These are phyloP conservation scores for Okapia johnstoni DNA, from an alignment of 2,113 vertebrate genomes.

Conservation along the genomic window DNA sequence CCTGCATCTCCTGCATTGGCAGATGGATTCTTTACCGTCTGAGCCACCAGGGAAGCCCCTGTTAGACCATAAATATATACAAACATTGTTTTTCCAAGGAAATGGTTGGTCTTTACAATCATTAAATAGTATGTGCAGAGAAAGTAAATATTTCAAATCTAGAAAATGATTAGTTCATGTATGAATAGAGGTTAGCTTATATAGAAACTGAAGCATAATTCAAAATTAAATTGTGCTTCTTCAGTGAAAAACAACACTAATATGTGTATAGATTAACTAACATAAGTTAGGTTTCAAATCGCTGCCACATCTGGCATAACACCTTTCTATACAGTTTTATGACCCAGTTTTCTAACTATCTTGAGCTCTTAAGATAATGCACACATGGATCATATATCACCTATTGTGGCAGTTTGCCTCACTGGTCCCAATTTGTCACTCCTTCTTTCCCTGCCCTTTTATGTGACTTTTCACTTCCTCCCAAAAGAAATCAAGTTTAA, in stretches of 20 bases:
- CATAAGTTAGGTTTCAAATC: neutral
- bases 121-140: neutral
- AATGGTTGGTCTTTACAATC: neutral
- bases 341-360: neutral
- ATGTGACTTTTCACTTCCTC: neutral
- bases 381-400: neutral
- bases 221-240: constrained; percentile 2
- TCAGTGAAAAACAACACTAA: neutral
- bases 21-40: neutral
- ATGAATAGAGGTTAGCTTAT: neutral
- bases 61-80: neutral
- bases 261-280: neutral
- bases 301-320: neutral
- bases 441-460: neutral
- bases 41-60: neutral
- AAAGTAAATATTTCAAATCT: constrained; percentile 47
- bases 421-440: neutral
- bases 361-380: neutral
- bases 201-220: neutral
- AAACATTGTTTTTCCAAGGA: neutral
- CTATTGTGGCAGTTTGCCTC: neutral
- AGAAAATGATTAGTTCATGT: constrained; percentile 24
- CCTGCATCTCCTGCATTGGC: neutral
- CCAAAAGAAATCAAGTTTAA: neutral
- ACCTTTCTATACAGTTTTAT: neutral